Base-by-base conservation (phyloP, 2,797 vertebrate genomes). In the Pseudomugil tenellus region DNA sequence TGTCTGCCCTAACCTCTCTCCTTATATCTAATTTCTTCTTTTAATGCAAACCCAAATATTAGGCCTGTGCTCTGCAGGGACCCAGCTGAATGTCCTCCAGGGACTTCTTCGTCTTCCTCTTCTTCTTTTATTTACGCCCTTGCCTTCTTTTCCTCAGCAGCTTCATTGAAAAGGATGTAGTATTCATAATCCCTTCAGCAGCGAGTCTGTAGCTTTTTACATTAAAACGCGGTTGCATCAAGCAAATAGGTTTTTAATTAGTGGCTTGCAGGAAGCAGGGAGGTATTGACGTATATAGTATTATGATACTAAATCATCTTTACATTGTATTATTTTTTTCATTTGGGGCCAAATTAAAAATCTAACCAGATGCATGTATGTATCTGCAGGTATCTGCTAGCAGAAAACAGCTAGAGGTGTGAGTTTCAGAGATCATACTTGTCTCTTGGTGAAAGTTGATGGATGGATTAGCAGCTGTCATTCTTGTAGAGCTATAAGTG, bases 11-110 rank as follows among this genome's bases (percentile, higher is more conserved):
- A 64, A 69, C 80, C 70, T 76, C 79, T 60, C 67, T 77, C 61
- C 80, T 75, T 37, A 51, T 67, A 80, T 81, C 76, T 67, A 74
- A 58, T 83, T 80, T 84, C 71, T 66, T 35, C 61, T 74, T 71
- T 80, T 64, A 86, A 82, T 76, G 76, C 74, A 74, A 84, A 83
- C 76, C 74, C 67, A 80, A 79, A 84, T 72, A 84, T 87, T 77
- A 77, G 80, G 70, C 78, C 63, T 55, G 3, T 28, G 59, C 71
- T 76, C 37, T 64, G 67, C 61, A 66, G 70, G 75, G 72, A 79
- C 67, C 70, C 25, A 49, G 48, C 58, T 67, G 29, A 63, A 63
- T 76, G 72, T 81, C 85, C 68, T 75, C 60, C 63, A 62, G 82
- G 77, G 70, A 76, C 52, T 52, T 71, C 9, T 35, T 35, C 29